Evolutionary conservation across 1,140 invertebrate genomes (phyloP), one percentile per base, ranked within the genome.

Genomic region (Andrena cerasifolii): DNA sequence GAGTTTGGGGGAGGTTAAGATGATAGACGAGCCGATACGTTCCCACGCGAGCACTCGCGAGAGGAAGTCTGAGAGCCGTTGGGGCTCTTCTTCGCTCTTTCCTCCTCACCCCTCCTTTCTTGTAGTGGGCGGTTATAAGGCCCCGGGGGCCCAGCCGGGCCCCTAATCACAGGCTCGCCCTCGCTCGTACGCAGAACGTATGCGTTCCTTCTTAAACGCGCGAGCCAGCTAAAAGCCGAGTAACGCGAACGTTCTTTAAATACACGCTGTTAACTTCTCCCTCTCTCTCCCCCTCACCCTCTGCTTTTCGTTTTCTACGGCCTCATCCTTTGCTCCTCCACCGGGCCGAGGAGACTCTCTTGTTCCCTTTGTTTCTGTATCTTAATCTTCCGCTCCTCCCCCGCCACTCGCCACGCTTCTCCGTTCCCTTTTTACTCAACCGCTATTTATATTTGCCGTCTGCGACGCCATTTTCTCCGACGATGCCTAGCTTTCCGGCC

Each of bases 11-110:
- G 84, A 86, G 84, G 79, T 66, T 72, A 68, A 79, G 86, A 89
- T 90, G 90, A 91, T 91, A 88, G 86, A 91, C 89, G 89, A 91
- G 89, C 85, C 88, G 87, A 92, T 91, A 90, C 83, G 89, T 91
- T 91, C 90, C 90, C 91, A 92, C 90, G 89, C 88, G 83, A 66
- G 36, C 36, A 40, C 36, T 80, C 86, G 85, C 75, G 77, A 70
- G 63, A 62, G 56, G 24, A 79, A 58, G 43, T 73, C 53, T 74
- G 51, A 78, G 72, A 78, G 70, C 70, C 58, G 58, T 62, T 62
- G 16, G 2, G 5, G 10, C 40, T 80, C 80, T 79, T 18, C 70
- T 79, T 18, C 70, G 56, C n/a, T 40, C 70, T 72, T 4, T 31
- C 36, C 59, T 18, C 74, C 79, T 86, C 76, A 80, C 80, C 71